Conservation (phyloP, 2,113 vertebrate genomes). For the Antigone vipio region DNA sequence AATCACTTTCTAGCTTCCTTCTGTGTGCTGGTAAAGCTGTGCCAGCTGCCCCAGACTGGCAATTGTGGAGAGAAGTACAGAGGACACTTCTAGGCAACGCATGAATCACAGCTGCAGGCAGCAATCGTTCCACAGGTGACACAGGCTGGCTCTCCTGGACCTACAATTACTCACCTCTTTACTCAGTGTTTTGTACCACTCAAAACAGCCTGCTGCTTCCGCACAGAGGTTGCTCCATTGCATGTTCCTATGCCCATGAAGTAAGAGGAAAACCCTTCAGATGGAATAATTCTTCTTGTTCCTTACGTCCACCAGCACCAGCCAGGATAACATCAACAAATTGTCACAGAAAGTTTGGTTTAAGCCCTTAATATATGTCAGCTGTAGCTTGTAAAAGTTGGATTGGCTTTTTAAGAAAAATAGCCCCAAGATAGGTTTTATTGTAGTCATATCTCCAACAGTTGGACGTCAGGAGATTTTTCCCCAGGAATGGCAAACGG, state of each 20-base stretch:
- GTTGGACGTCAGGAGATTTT: neutral
- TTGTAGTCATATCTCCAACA: conserved; percentile 9
- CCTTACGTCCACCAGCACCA: neutral
- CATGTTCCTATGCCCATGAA: neutral
- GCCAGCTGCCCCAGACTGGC: neutral
- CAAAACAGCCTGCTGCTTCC: neutral
- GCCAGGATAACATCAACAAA: conserved; percentile 45
- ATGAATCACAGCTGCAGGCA: neutral
- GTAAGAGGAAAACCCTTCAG: neutral
- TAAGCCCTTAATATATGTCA: conserved; percentile 52
- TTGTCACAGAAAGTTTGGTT: conserved; percentile 42
- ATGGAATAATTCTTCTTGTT: neutral
- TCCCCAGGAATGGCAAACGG: neutral
- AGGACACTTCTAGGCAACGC: neutral
- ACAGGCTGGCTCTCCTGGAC: neutral
- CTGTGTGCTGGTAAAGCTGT: neutral
- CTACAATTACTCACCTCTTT: neutral
- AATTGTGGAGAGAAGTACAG: neutral
- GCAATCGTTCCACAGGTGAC: neutral
- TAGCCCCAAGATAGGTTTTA: conserved; percentile 35
- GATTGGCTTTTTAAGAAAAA: conserved; percentile 43
- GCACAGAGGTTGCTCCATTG: neutral
- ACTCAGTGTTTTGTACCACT: neutral
- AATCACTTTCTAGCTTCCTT: neutral
- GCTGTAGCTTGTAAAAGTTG: conserved; percentile 37